Evolutionary conservation across 2,888 invertebrate genomes (phyloP), one percentile per base, ranked within the genome.

Genomic region (Amblyjoppa fuscipennis): DNA sequence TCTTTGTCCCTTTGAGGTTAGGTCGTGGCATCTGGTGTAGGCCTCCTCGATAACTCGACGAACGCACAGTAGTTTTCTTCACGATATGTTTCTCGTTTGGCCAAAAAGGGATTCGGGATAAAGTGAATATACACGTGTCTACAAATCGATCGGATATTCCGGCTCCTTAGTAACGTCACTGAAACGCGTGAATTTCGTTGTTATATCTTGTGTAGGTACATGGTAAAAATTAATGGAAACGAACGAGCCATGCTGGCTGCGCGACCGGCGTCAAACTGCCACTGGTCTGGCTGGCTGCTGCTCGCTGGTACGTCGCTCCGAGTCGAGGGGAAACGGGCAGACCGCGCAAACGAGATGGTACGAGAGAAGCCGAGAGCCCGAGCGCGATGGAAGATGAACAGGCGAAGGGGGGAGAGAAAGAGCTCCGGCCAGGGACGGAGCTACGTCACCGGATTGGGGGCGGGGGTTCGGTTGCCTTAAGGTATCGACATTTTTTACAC

Each of bases 191-290:
- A 53, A 84, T 69, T 85, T 84, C 69, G 59, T 73, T 76, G 84
- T 51, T 84, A 68, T 59, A 81, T 84, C 70, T 78, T 34, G 70
- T 56, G 49, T 41, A 49, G 73, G n/a, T 69, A 38, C 53, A 41
- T 78, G 20, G 34, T n/a, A 88, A 89, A 90, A 90, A 89, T 87
- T 81, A 82, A 81, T 85, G 13, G 70, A 82, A 87, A 88, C 88
- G 80, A 87, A 81, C 88, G 87, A 89, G 83, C 91, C 92, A 91
- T 92, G 90, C 92, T 92, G 90, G 90, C 89, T 91, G 90, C 93
- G 92, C 93, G 93, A 93, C 93, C 93, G 93, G 93, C 93, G 93
- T 93, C 92, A 90, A 91, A 93, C 93, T 93, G 91, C 90, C 91
- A 83, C 76, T 83, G 80, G 90, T 88, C 89, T 86, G 89, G 88